Percentiles rank a stretch among this genome's conserved stretches.
These are phyloP conservation scores for Calephelis perditalis DNA, from an alignment of 2,888 invertebrate species.

Conservation along the genomic window DNA sequence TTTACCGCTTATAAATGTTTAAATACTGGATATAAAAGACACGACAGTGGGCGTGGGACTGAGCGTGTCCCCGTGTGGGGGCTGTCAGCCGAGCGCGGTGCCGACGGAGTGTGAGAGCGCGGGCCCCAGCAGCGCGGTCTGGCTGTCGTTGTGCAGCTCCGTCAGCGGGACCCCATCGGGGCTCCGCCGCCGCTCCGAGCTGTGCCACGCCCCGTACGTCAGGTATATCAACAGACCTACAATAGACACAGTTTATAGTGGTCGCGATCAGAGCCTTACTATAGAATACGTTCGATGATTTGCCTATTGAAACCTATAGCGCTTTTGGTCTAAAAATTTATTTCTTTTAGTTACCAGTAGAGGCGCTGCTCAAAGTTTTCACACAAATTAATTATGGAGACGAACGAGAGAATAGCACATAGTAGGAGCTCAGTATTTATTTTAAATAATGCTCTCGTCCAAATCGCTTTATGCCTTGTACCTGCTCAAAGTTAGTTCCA, in stretches of 20 bases:
- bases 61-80: conserved; percentile 22
- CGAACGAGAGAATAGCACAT: too few species aligned
- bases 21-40: conserved; percentile 62
- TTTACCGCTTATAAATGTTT: conserved; percentile 16
- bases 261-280: too few species aligned
- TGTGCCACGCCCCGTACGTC: conserved; percentile 85
- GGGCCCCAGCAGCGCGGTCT: conserved; percentile 51
- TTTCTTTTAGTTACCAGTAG: too few species aligned
- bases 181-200: conserved; percentile 66
- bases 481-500: too few species aligned
- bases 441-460: background rate
- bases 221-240: conserved; percentile 85
- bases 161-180: conserved; percentile 46
- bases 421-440: conserved; percentile 23
- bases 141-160: conserved; percentile 58
- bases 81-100: conserved; percentile 53
- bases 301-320: too few species aligned
- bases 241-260: too few species aligned
- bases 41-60: conserved; percentile 55
- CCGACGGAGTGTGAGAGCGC: conserved; percentile 34
- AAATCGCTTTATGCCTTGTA: too few species aligned
- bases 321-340: too few species aligned
- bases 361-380: too few species aligned
- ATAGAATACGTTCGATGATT: too few species aligned
- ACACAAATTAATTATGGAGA: too few species aligned